Conservation (phyloP, 2,113 vertebrate genomes). For the Ctenodactylus gundi region DNA sequence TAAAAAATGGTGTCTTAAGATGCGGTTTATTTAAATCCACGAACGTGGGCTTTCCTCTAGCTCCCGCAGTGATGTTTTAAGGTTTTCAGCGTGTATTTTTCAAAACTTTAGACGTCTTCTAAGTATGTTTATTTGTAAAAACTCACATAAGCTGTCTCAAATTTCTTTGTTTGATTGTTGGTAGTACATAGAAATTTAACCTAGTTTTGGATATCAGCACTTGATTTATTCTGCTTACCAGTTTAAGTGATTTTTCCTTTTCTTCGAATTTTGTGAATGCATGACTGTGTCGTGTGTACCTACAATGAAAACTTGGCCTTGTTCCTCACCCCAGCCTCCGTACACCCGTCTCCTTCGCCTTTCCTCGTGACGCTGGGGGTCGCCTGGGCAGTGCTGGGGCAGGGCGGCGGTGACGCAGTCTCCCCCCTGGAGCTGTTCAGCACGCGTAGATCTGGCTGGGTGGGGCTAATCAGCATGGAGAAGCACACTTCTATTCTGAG, state of each 20-base stretch:
- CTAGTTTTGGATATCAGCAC: neutral
- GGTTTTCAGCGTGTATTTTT: neutral
- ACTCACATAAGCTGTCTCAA: neutral
- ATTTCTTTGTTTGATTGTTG: neutral
- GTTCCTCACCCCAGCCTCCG: no score
- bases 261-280: neutral
- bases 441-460: neutral
- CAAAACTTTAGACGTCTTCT: neutral
- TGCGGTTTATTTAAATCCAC: neutral
- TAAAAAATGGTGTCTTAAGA: neutral
- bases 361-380: neutral
- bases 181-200: neutral
- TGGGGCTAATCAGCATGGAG: neutral
- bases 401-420: neutral
- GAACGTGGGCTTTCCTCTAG: neutral
- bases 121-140: neutral
- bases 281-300: neutral
- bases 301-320: neutral
- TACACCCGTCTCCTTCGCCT: neutral
- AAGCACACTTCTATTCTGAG: neutral
- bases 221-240: neutral
- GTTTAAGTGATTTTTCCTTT: neutral
- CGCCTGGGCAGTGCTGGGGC: rapidly evolving
- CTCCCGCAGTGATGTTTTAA: neutral
- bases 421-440: neutral